Evolutionary conservation across 2,888 invertebrate species (phyloP), one percentile per base, ranked within the genome.

Genomic region (Caenorhabditis sulstoni): DNA sequence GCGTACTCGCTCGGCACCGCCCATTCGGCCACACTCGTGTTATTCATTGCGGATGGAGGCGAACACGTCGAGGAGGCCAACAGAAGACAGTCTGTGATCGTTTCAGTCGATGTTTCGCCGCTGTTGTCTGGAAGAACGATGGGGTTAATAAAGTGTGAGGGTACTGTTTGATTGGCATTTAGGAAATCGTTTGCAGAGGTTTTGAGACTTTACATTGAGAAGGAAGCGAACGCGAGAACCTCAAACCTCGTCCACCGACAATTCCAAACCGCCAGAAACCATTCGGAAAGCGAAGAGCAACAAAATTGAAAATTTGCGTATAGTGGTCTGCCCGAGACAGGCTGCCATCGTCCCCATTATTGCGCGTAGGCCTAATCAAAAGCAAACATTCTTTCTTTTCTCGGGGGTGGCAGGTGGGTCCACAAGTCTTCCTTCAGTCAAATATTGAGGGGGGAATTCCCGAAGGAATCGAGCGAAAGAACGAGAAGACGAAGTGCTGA

Each of bases 1-100:
- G 79, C 73, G 39, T 79, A 79, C 22, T 79, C 79, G 23, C 49
- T 55, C 0, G 79, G 79, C 11, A 79, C 74, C 37, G 79, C 79
- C 79, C 79, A 79, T 37, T 68, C 74, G 8, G 73, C 73, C 20
- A 79, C 79, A 20, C 12, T 44, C 39, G 35, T 59, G 45, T 53
- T 49, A 20, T 41, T 22, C 61, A 53, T 61, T 35, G 20, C 50
- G 45, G 64, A 62, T 20, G 49, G 29, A 39, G 29, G 29, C 39
- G 44, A 50, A 37, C 29, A 16, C 53, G 45, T 61, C 45, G 20
- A 12, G 22, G 20, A 44, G 35, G 20, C 50, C 45, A 64, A 57
- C 29, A 44, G 29, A 23, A 53, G 45, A 18, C 18, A 39, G 41
- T 67, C 75, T 1, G 49, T 76, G 16, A 78, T 67, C 11, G 78